Evolutionary conservation across 2,113 vertebrate genomes (phyloP), one percentile per base, ranked within the genome.

Genomic region (Gila orcuttii): DNA sequence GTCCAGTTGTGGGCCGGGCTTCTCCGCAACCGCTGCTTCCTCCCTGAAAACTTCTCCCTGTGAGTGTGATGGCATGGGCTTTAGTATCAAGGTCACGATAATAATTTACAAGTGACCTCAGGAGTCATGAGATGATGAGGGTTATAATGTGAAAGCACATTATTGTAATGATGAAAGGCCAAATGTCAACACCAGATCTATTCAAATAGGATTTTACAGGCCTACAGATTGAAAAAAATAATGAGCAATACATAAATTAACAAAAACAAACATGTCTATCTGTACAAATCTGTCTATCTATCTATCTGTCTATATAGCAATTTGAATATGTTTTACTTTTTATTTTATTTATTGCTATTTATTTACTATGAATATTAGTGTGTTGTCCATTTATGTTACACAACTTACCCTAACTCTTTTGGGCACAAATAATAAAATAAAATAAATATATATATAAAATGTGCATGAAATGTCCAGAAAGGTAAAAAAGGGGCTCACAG

Each of bases 1-100:
- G 95, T 96, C 74, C 96, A 95, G 94, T 93, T 96, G 85, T 97
- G 96, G 96, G 96, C 96, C 23, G 96, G 96, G 79, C 92, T 97
- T 85, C 94, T 96, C 77, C 95, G 96, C 11, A 97, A 97, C 92
- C 96, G 97, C 89, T 97, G 97, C 92, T 96, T 99, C 91, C 93
- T 99, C 74, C 92, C 96, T 0, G 96, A 97, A 92, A 98, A 97
- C 94, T 97, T 98, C 94, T 97, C 96, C 89, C 95, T 97, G 98
- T 99, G 94, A 99, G 98, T 97, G 76, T 74, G 12, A 62, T 13
- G 19, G n/a, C 25, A 23, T 60, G 25, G 55, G 59, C 13, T 36
- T 57, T 31, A 21, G 15, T 5, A 21, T 39, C 33, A 39, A 19
- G 21, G 3, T 9, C 17, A 57, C 4, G 10, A 23, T 52, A 76